Conservation (phyloP, 2,113 vertebrate genomes). For the Todiramphus chloris region DNA sequence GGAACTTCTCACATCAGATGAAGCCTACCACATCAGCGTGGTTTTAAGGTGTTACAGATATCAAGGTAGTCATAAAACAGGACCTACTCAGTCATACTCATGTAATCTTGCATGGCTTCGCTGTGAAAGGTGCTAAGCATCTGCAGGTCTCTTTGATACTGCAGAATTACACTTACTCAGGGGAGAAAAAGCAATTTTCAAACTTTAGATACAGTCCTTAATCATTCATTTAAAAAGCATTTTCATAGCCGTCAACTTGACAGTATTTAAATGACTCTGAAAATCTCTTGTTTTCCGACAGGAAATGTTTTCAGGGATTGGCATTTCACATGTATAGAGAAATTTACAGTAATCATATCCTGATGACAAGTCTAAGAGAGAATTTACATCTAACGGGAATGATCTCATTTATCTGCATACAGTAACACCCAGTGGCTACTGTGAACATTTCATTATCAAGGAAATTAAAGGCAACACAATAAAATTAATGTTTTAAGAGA, state of each 20-base stretch:
- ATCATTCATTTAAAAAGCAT: conserved; percentile 64
- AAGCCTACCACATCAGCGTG: not conserved
- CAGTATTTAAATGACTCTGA: conserved; percentile 60
- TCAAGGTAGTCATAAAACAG: not conserved
- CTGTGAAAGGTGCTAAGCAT: not conserved
- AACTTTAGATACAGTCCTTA: conserved; percentile 25
- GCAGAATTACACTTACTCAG: conserved; percentile 46
- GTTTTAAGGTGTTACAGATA: not conserved
- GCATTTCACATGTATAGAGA: conserved; percentile 50
- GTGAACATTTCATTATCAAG: conserved; percentile 60
- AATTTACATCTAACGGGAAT: conserved; percentile 52
- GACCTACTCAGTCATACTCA: not conserved
- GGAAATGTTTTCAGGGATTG: conserved; percentile 37
- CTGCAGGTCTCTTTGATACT: not conserved
- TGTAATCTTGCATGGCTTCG: not conserved
- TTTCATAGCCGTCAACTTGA: conserved; percentile 62
- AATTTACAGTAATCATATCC: conserved; percentile 53
- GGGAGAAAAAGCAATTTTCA: conserved; percentile 49
- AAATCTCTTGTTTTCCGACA: conserved; percentile 66
- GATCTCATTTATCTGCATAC: conserved; percentile 61
- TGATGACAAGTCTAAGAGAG: conserved; percentile 54
- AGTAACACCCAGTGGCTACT: conserved; percentile 62
- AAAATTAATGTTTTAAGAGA: conserved; percentile 62
- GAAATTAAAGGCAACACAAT: conserved; percentile 69
- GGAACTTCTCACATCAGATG: not conserved